A percentile compares a stretch with the other conserved stretches of the same genome.
Evolutionary conservation across 2,888 invertebrate species (phyloP).

Genomic region (Meteorus colon): DNA sequence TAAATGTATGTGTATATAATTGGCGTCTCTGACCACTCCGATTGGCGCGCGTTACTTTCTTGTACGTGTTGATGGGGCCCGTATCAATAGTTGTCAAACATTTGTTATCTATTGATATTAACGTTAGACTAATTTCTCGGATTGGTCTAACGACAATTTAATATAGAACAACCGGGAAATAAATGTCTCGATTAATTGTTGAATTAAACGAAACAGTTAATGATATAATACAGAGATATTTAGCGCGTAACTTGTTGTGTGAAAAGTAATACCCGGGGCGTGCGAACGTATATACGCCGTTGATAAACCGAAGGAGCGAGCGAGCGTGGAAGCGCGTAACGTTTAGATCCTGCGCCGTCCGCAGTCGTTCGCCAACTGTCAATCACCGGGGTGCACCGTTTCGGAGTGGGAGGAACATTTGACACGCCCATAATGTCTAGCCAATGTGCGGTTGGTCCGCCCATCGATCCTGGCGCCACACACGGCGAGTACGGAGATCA

Average conservation of each 20-base stretch:
- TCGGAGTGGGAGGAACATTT: constrained; percentile 76
- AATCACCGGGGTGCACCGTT: constrained; percentile 76
- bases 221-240: constrained; percentile 1
- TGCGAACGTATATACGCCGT: constrained; percentile 50
- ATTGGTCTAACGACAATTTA: neutral
- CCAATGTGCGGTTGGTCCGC: constrained; percentile 66
- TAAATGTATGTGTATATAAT: neutral
- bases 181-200: too few relatives aligned
- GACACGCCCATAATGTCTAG: constrained; percentile 65
- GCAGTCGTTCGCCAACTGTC: constrained; percentile 81
- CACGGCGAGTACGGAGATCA: constrained; percentile 42
- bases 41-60: constrained; percentile 32
- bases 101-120: neutral
- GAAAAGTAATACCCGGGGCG: constrained; percentile 39
- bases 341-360: constrained; percentile 78
- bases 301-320: constrained; percentile 59
- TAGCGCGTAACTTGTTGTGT: constrained; percentile 25
- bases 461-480: constrained; percentile 60
- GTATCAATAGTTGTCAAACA: constrained; percentile 1
- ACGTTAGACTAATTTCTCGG: neutral
- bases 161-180: too few relatives aligned
- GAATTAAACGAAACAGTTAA: too few relatives aligned
- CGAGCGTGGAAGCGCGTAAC: constrained; percentile 70
- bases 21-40: constrained; percentile 32
- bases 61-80: constrained; percentile 14